A percentile compares a stretch with the other conserved stretches of the same genome.
Evolutionary conservation across 2,888 invertebrate genomes (phyloP).

Genomic region (Mongoloraphidia duomilia): DNA sequence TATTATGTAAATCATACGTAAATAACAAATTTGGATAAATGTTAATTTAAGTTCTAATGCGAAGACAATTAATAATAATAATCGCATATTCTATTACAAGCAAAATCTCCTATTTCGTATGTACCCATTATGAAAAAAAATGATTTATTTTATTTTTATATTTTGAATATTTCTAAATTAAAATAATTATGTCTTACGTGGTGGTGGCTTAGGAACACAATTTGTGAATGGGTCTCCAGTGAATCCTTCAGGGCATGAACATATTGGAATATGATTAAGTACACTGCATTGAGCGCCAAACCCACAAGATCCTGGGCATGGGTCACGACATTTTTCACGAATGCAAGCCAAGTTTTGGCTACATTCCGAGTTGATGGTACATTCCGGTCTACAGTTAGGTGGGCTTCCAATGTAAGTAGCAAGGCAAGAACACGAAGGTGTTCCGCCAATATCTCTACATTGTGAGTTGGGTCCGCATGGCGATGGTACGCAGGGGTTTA

Average conservation of each 20-base stretch:
- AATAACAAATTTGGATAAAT: too few species aligned
- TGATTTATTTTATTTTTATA: too few species aligned
- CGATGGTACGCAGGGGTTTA: constrained; percentile 54
- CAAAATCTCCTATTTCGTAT: too few species aligned
- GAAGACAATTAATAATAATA: too few species aligned
- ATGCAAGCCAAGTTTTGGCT: constrained; percentile 59
- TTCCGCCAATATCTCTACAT: constrained; percentile 45
- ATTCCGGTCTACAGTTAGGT: constrained; percentile 57
- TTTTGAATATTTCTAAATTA: neutral
- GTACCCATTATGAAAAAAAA: too few species aligned
- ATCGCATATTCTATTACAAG: too few species aligned
- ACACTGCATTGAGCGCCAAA: constrained; percentile 57
- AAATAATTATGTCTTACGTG: constrained; percentile 19
- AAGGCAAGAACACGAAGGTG: constrained; percentile 48
- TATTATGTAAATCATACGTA: neutral
- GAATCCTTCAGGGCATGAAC: constrained; percentile 57
- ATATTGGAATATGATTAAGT: constrained; percentile 61
- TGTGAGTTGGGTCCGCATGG: constrained; percentile 59
- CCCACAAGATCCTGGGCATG: constrained; percentile 64
- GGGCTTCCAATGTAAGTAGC: constrained; percentile 51
- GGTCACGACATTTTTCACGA: constrained; percentile 60
- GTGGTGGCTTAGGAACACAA: constrained; percentile 41
- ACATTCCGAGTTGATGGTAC: constrained; percentile 58
- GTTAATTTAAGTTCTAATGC: too few species aligned
- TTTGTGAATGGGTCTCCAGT: constrained; percentile 61